Evolutionary conservation across 2,113 vertebrate species (phyloP), one percentile per base, ranked within the genome.

Genomic region (Eolophus roseicapilla): DNA sequence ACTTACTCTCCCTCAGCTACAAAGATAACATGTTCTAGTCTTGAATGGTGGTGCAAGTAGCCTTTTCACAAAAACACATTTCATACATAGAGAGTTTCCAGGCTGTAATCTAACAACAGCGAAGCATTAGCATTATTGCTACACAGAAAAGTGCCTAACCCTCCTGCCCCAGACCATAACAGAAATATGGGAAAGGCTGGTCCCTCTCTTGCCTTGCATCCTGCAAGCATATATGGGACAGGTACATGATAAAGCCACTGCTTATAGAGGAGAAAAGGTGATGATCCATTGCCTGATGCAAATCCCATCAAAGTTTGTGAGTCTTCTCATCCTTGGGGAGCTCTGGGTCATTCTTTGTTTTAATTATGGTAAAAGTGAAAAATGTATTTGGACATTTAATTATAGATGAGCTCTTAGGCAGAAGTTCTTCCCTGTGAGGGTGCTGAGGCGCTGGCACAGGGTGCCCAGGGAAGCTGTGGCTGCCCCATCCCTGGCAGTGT

Each of bases 131-230:
- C 29, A 50, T 41, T 76, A 63, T 1, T 27, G 55, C 60, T 35
- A 69, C 27, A n/a, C 24, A 24, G 23, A 44, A 7, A 27, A 27
- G 37, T 35, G 47, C 64, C 84, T 80, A 86, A 41, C 31, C 44
- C 53, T 46, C 31, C 52, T 29, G 47, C 33, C 28, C 53, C 68
- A 63, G 57, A 70, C 50, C 57, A 37, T 31, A 96, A 89, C 80
- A 96, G 97, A 81, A 78, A 73, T 52, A 73, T n/a, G 82, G 69
- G 86, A 88, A 82, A 91, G 29, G 80, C 21, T 31, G 25, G 4
- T 52, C 25, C 41, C 25, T 23, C 11, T 90, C 59, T 55, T 81
- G 59, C 49, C 67, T 49, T 81, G 35, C 57, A 12, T 1, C 15
- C 63, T 78, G 71, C 14, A 31, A 2, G 55, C 5, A 13, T 3